These are phyloP conservation scores for Mechanitis mazaeus DNA, from an alignment of 2,888 invertebrate species.

Conservation along the genomic window DNA sequence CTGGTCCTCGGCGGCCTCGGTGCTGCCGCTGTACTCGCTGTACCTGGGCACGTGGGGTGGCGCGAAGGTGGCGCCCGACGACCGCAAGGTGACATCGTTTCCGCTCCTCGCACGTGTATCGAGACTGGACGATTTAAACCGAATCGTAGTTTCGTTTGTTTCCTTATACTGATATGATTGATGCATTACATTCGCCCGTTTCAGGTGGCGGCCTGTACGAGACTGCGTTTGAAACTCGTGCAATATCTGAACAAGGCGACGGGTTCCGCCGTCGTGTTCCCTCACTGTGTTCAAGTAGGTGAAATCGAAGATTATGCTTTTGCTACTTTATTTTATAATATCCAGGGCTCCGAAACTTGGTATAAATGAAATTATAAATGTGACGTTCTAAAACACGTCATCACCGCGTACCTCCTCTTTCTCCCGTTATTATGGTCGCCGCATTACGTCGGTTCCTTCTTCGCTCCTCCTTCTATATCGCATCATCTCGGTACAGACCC, in stretches of 20 bases:
- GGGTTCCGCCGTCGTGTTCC: conserved; percentile 83
- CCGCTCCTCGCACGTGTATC: too few species aligned
- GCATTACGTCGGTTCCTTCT: too few species aligned
- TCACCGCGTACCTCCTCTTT: too few species aligned
- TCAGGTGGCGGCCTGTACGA: conserved; percentile 84
- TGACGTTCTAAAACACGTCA: too few species aligned
- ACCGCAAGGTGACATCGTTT: conserved; percentile 73
- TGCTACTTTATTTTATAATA: neutral
- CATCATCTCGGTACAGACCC: too few species aligned
- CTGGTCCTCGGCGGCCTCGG: conserved; percentile 83
- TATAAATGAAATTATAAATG: too few species aligned
- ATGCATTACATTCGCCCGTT: neutral
- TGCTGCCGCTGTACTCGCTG: conserved; percentile 85
- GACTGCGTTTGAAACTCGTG: conserved; percentile 89
- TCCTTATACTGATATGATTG: neutral
- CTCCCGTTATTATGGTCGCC: too few species aligned
- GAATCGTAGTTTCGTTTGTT: too few species aligned
- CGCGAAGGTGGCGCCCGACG: conserved; percentile 78
- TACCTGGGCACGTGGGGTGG: conserved; percentile 83
- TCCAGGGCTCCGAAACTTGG: neutral
- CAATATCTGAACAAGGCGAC: conserved; percentile 87
- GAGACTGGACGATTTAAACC: too few species aligned
- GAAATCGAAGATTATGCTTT: neutral
- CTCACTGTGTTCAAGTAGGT: conserved; percentile 86
- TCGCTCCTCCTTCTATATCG: too few species aligned